A percentile compares a stretch with the other conserved stretches of the same genome.
phyloP scores from a whole-genome alignment of 2,888 invertebrate genomes.

The Tholera decimalis region DNA sequence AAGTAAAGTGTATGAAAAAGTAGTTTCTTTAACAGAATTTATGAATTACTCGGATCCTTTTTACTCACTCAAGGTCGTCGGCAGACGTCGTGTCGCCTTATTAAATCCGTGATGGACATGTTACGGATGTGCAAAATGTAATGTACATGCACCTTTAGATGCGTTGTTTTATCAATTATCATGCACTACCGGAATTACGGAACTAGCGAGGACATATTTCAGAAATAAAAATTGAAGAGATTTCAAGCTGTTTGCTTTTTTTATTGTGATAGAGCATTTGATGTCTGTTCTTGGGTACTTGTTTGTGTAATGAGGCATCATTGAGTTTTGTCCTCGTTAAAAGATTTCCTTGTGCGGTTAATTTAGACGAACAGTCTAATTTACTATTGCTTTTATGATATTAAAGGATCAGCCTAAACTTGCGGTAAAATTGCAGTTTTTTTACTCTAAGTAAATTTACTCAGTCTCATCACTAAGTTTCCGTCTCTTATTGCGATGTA shows the following conservation, averaged over 20 bases:
- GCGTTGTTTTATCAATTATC: constrained; percentile 11
- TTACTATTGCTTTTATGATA: not conserved
- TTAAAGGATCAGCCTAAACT: not conserved
- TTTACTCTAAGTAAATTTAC: no score
- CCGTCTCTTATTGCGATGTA: no score
- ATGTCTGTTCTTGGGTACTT: constrained; percentile 10
- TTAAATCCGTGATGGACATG: not conserved
- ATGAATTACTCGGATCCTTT: no score
- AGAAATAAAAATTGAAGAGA: constrained; percentile 12
- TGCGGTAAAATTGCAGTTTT: not conserved
- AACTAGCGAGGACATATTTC: constrained; percentile 33
- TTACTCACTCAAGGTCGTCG: no score
- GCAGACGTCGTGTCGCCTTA: no score
- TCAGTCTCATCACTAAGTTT: no score
- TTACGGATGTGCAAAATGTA: not conserved
- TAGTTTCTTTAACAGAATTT: no score
- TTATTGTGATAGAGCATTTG: constrained; percentile 17
- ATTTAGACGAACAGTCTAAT: not conserved
- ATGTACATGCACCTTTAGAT: not conserved
- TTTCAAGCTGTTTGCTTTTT: constrained; percentile 38
- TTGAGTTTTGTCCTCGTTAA: constrained; percentile 22
- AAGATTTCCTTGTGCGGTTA: constrained; percentile 21
- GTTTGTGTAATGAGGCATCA: constrained; percentile 2
- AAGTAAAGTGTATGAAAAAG: no score
- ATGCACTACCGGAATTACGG: constrained; percentile 25